A percentile compares a stretch with the other conserved stretches of the same genome.
phyloP scores from a whole-genome alignment of 2,797 vertebrate genomes.

The Tinamus major region DNA sequence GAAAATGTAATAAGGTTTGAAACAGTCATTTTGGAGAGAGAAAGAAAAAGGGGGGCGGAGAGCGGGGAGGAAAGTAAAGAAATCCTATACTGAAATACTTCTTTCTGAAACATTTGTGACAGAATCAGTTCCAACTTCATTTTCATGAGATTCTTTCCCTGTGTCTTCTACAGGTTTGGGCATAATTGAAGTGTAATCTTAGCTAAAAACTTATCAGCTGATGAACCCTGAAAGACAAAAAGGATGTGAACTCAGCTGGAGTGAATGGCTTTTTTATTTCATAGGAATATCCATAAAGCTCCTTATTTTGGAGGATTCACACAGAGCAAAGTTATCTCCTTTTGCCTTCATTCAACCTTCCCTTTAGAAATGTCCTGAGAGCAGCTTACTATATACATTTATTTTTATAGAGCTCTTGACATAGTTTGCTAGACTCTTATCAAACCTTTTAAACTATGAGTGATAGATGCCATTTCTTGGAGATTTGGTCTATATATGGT shows the following conservation, averaged over 20 bases:
- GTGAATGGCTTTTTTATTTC: constrained; percentile 39
- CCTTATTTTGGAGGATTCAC: constrained; percentile 3
- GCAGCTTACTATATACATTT: not conserved
- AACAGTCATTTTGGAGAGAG: not conserved
- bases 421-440: fast-evolving
- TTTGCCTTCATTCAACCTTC: not conserved
- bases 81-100: not conserved
- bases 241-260: constrained; percentile 44
- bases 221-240: constrained; percentile 55
- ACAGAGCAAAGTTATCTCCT: not conserved
- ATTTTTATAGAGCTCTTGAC: not conserved
- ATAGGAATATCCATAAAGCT: constrained; percentile 12
- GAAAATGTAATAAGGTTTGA: not conserved
- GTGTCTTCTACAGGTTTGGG: not conserved
- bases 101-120: constrained; percentile 1
- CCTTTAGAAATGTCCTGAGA: not conserved
- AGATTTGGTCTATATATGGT: not conserved
- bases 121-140: not conserved
- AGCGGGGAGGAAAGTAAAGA: not conserved
- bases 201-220: constrained; percentile 55
- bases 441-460: fast-evolving
- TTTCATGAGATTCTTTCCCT: not conserved
- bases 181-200: constrained; percentile 36
- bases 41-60: too few species aligned
- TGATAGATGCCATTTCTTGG: not conserved